phyloP scores from a whole-genome alignment of 1,140 invertebrate genomes.

The Andricus grossulariae region DNA sequence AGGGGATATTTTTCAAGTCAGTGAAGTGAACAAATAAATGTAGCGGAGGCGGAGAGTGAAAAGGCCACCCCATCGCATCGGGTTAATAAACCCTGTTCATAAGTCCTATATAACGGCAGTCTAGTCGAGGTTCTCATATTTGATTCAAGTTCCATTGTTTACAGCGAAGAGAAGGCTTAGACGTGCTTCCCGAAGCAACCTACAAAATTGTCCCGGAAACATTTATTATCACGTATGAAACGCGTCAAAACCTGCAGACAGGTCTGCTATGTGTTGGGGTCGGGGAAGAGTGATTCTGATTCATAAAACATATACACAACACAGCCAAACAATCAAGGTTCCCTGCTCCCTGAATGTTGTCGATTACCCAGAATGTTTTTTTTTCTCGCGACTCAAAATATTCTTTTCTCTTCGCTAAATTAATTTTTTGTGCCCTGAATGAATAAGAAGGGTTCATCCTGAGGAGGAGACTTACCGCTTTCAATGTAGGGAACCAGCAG shows the following conservation, averaged over 20 bases:
- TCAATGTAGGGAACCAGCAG: conserved; percentile 75
- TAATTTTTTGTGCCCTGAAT: no score
- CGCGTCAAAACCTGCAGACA: neutral
- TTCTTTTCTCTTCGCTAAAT: no score
- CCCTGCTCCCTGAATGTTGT: neutral
- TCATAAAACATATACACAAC: conserved; percentile 21
- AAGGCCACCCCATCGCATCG: conserved; percentile 7
- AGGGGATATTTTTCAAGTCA: neutral
- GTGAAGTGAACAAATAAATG: conserved; percentile 15
- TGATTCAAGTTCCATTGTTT: conserved; percentile 22
- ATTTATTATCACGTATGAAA: neutral
- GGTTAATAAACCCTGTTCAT: neutral
- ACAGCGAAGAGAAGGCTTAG: conserved; percentile 1
- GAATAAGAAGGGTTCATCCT: no score
- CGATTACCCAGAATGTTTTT: no score
- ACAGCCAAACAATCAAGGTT: neutral
- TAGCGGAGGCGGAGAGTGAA: neutral
- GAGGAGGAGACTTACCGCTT: conserved; percentile 68
- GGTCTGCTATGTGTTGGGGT: neutral
- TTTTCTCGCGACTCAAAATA: no score
- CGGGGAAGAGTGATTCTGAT: neutral
- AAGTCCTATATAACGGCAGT: conserved; percentile 11
- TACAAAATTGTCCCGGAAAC: neutral
- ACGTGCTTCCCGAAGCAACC: neutral
- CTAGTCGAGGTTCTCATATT: conserved; percentile 21